These are phyloP conservation scores for Tenebrosternarchus preto DNA, from an alignment of 2,113 vertebrate genomes.

Conservation along the genomic window DNA sequence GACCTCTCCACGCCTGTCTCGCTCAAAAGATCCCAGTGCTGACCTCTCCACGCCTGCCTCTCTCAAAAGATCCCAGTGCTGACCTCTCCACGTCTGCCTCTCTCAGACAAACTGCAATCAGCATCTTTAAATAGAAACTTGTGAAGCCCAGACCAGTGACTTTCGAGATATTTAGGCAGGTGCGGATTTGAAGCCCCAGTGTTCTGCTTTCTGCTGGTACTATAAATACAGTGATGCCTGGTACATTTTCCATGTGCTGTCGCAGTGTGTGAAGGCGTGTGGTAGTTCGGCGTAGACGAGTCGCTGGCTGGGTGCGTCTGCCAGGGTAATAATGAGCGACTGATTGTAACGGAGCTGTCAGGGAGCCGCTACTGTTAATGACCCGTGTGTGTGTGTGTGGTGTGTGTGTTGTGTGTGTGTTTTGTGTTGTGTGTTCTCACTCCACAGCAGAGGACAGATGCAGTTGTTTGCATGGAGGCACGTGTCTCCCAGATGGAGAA, in stretches of 20 bases:
- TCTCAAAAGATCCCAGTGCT: no score
- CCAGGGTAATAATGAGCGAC: slow-evolving; percentile 29
- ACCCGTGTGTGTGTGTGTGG: slow-evolving; percentile 11
- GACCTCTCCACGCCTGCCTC: neutral
- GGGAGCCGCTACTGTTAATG: slow-evolving; percentile 18
- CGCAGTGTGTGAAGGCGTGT: neutral
- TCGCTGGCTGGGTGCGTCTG: neutral
- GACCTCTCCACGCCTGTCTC: neutral
- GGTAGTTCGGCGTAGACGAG: neutral
- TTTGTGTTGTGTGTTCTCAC: slow-evolving; percentile 28
- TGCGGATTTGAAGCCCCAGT: no score
- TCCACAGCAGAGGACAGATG: slow-evolving; percentile 71
- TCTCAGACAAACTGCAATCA: no score
- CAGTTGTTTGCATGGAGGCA: slow-evolving; percentile 89
- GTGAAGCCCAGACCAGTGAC: neutral
- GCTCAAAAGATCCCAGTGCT: no score
- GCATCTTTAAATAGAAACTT: no score
- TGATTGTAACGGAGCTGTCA: slow-evolving; percentile 26
- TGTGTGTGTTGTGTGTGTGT: slow-evolving; percentile 31
- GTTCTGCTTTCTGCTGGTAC: neutral
- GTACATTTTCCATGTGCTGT: neutral
- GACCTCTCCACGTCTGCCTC: neutral
- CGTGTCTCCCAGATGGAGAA: slow-evolving; percentile 80
- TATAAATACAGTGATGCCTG: neutral
- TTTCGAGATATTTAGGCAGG: no score